phyloP scores from a whole-genome alignment of 2,888 invertebrate genomes.

The Ectobius pallidus region DNA sequence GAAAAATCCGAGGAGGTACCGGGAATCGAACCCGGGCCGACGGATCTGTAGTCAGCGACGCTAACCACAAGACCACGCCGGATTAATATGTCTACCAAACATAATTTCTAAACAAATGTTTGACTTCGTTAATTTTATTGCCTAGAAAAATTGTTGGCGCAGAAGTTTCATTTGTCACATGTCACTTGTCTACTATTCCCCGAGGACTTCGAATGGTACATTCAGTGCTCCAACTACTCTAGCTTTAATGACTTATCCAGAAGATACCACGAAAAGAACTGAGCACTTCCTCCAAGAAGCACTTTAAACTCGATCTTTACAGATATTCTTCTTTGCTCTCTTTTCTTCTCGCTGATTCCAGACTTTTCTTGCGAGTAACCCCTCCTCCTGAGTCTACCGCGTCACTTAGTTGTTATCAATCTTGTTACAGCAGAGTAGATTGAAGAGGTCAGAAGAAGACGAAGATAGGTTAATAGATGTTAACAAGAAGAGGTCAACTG shows the following conservation, averaged over 20 bases:
- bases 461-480: slow-evolving; percentile 7
- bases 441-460: not conserved
- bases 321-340: too few species aligned
- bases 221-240: not conserved
- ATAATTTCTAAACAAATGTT: not conserved
- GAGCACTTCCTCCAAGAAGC: not conserved
- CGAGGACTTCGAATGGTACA: not conserved
- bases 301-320: not conserved
- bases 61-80: too few species aligned
- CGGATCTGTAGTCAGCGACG: too few species aligned
- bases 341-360: too few species aligned
- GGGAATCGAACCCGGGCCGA: too few species aligned
- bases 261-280: not conserved
- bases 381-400: too few species aligned
- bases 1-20: too few species aligned
- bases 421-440: not conserved
- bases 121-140: not conserved
- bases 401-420: not conserved
- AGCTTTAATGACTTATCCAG: not conserved
- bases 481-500: not conserved
- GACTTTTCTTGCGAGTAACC: not conserved
- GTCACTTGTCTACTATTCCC: not conserved
- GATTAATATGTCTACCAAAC: too few species aligned
- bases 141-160: not conserved
- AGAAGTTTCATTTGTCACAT: not conserved